Conservation (phyloP, 2,888 invertebrate species). For the Patella depressa region DNA sequence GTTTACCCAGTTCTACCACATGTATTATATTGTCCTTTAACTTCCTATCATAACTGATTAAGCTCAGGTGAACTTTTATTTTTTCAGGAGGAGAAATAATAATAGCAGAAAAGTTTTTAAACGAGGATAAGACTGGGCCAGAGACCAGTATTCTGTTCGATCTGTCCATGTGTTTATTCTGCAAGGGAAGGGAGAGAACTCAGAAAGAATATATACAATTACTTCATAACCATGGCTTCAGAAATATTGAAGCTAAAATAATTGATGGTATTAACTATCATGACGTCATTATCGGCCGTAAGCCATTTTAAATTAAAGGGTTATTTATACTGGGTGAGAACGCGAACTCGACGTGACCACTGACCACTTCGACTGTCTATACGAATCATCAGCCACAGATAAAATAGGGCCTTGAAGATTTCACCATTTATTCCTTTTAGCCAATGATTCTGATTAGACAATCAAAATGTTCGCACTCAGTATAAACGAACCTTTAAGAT, state of each 20-base stretch:
- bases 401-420: no score
- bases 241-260: slow-evolving; percentile 37
- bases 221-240: slow-evolving; percentile 50
- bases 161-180: slow-evolving; percentile 48
- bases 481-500: no score
- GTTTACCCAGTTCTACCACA: no score
- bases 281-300: slow-evolving; percentile 52
- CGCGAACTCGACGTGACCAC: no score
- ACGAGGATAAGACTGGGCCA: slow-evolving; percentile 51
- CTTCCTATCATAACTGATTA: no score
- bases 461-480: no score
- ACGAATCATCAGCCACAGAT: no score
- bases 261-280: slow-evolving; percentile 44
- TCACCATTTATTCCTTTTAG: no score
- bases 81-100: slow-evolving; percentile 53
- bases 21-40: no score
- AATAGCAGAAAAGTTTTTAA: slow-evolving; percentile 54
- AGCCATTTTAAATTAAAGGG: slow-evolving; percentile 28
- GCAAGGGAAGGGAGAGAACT: slow-evolving; percentile 53
- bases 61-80: not conserved
- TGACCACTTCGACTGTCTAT: no score
- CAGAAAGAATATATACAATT: slow-evolving; percentile 49
- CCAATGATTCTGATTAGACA: no score
- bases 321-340: no score
- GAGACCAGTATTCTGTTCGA: slow-evolving; percentile 46